Evolutionary conservation across 2,797 vertebrate species (phyloP).

Genomic region (Sciurus carolinensis): DNA sequence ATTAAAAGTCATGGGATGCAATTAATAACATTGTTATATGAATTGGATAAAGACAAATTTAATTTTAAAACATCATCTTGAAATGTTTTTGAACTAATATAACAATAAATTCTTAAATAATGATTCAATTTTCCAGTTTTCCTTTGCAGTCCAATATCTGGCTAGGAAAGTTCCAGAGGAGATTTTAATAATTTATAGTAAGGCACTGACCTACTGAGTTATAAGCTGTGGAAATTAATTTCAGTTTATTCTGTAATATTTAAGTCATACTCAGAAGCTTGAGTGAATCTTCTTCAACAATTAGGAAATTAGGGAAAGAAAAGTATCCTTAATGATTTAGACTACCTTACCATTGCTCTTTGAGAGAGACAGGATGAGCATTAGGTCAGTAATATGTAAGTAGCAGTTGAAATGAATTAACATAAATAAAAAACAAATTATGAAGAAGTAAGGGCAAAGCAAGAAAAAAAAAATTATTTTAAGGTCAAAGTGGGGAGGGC

Average conservation of each 20-base stretch:
- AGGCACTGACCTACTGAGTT: neutral
- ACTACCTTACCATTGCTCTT: neutral
- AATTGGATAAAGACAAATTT: neutral
- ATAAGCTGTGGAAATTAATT: neutral
- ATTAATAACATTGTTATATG: neutral
- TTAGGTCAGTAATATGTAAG: neutral
- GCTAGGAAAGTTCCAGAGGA: neutral
- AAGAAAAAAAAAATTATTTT: neutral
- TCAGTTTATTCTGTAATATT: neutral
- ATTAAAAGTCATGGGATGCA: neutral
- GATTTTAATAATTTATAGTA: slow-evolving; percentile 10
- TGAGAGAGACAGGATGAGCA: neutral
- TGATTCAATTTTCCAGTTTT: neutral
- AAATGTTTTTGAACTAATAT: neutral
- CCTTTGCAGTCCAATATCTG: neutral
- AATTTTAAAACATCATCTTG: slow-evolving; percentile 21
- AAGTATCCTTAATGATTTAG: neutral
- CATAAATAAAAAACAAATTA: neutral
- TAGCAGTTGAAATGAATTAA: neutral
- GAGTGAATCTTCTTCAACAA: neutral
- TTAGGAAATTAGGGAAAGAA: neutral
- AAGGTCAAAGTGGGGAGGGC: neutral
- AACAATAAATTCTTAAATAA: slow-evolving; percentile 36
- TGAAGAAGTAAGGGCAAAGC: neutral
- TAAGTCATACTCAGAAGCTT: neutral